phyloP scores from a whole-genome alignment of 2,888 invertebrate species.

The Cremastinae sp. region DNA sequence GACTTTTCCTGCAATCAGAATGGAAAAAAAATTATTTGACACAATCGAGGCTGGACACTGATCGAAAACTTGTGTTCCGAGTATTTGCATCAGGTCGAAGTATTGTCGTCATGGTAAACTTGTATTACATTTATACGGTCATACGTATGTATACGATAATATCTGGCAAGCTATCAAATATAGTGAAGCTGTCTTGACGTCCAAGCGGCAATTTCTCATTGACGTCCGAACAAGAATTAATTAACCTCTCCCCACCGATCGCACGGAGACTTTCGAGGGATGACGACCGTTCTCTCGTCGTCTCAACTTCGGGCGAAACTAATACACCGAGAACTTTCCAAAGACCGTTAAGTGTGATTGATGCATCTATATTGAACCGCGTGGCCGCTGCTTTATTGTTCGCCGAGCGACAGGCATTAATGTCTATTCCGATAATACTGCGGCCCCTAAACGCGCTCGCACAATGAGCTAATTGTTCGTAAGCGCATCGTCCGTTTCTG shows the following conservation, averaged over 20 bases:
- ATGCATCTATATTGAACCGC: conserved; percentile 40
- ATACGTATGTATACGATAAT: not conserved
- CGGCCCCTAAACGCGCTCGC: conserved; percentile 13
- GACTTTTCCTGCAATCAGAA: too few relatives aligned
- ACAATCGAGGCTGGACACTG: conserved; percentile 2
- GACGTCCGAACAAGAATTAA: conserved; percentile 65
- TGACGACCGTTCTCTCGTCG: conserved; percentile 29
- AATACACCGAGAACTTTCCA: conserved; percentile 38
- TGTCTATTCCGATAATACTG: conserved; percentile 23
- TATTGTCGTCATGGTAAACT: conserved; percentile 9
- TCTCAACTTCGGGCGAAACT: conserved; percentile 33
- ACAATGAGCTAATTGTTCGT: conserved; percentile 33
- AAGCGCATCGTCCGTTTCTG: not conserved
- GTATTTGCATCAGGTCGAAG: not conserved
- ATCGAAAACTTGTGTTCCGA: conserved; percentile 44
- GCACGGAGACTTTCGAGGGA: conserved; percentile 50
- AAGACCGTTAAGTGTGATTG: conserved; percentile 56
- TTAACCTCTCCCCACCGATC: conserved; percentile 52
- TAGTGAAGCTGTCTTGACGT: conserved; percentile 9
- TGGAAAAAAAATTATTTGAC: not conserved
- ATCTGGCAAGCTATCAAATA: conserved; percentile 38
- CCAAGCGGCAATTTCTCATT: conserved; percentile 48
- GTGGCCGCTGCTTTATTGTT: conserved; percentile 32
- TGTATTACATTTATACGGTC: not conserved
- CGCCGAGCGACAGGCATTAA: conserved; percentile 19